Conservation (phyloP, 1,140 invertebrate genomes). For the Hirudo medicinalis region DNA sequence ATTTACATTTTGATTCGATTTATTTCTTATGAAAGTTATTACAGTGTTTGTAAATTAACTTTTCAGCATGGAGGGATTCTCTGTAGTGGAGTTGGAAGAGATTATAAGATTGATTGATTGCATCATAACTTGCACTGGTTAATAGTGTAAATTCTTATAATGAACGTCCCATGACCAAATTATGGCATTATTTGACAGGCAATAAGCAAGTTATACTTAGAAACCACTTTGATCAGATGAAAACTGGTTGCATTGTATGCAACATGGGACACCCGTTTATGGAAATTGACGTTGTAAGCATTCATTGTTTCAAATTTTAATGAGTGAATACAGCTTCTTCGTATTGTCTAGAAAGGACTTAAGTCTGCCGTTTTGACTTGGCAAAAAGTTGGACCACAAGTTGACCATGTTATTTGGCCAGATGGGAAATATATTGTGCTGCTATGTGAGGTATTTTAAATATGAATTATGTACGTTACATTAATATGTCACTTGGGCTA, state of each 20-base stretch:
- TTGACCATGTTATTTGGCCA: conserved; percentile 92
- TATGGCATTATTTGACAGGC: conserved; percentile 43
- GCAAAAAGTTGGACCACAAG: conserved; percentile 92
- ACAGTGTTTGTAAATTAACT: not conserved
- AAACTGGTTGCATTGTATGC: conserved; percentile 87
- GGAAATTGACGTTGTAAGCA: conserved; percentile 83
- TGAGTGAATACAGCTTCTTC: conserved; percentile 26
- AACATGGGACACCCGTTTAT: conserved; percentile 98
- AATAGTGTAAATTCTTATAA: not conserved
- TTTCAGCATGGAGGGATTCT: conserved; percentile 84
- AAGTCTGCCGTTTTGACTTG: conserved; percentile 83
- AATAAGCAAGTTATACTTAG: conserved; percentile 90
- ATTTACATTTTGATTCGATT: not conserved
- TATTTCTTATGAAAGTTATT: not conserved
- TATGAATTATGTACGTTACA: too few species aligned
- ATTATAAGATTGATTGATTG: conserved; percentile 85
- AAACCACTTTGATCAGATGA: conserved; percentile 92
- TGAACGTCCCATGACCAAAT: not conserved
- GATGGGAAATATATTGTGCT: conserved; percentile 62
- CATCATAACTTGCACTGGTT: conserved; percentile 74
- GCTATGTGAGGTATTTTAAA: conserved; percentile 53
- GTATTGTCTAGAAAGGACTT: conserved; percentile 59
- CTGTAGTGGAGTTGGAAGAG: conserved; percentile 82
- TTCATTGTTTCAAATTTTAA: not conserved
- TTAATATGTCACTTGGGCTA: too few species aligned